Percentiles rank a stretch among this genome's conserved stretches.
Evolutionary conservation across 2,888 invertebrate species (phyloP).

Genomic region (Agapostemon virescens): DNA sequence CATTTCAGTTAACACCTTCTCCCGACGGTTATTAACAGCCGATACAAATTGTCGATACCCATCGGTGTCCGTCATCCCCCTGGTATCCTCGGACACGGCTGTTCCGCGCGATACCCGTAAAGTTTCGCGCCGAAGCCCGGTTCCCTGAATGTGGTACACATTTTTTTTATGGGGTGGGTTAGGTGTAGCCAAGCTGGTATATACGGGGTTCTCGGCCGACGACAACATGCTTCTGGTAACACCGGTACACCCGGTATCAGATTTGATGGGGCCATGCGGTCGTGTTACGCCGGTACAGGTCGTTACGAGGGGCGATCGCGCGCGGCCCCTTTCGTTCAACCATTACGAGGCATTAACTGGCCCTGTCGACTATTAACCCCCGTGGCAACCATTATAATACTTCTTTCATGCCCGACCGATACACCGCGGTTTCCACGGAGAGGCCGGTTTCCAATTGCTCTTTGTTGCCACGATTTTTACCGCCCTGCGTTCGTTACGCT

Average conservation of each 20-base stretch:
- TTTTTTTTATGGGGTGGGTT: constrained; percentile 43
- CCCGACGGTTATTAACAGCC: constrained; percentile 9
- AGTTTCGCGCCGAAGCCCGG: constrained; percentile 30
- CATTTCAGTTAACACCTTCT: constrained; percentile 3
- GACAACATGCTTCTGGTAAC: constrained; percentile 53
- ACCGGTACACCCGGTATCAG: constrained; percentile 65
- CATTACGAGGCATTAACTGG: constrained; percentile 76
- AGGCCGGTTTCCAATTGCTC: constrained; percentile 64
- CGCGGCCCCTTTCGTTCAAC: constrained; percentile 66
- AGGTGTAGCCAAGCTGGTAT: constrained; percentile 16
- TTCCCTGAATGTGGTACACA: constrained; percentile 36
- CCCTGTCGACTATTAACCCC: constrained; percentile 70
- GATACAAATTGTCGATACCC: constrained; percentile 24
- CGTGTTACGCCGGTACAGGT: constrained; percentile 72
- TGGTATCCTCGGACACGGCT: neutral
- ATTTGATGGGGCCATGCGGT: constrained; percentile 75
- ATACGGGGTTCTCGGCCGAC: constrained; percentile 24
- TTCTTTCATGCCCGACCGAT: constrained; percentile 56
- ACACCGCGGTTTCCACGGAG: constrained; percentile 56
- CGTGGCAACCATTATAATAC: constrained; percentile 69
- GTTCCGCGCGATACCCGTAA: constrained; percentile 28
- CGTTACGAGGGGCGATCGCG: constrained; percentile 73
- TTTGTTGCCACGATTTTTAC: constrained; percentile 55
- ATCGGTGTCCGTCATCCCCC: neutral
- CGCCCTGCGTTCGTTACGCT: constrained; percentile 14